These are phyloP conservation scores for Typhlichthys subterraneus DNA, from an alignment of 2,797 vertebrate species.

Conservation along the genomic window DNA sequence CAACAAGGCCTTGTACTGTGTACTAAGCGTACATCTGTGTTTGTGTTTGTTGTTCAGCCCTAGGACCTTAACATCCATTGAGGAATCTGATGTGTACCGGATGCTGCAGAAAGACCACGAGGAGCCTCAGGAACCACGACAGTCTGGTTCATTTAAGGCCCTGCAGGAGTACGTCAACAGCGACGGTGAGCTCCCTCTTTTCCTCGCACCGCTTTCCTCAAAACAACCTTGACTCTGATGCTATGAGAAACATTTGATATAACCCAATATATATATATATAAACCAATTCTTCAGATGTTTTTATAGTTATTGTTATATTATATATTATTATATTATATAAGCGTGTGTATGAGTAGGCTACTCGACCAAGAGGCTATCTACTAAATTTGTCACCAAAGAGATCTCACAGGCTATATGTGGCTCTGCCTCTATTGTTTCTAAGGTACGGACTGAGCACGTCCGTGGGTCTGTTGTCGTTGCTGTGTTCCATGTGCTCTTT, in stretches of 20 bases:
- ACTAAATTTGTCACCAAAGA: neutral
- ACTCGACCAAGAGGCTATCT: no score
- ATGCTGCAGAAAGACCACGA: conserved; percentile 87
- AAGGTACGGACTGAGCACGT: conserved; percentile 12
- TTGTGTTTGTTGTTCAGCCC: conserved; percentile 72
- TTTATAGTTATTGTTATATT: no score
- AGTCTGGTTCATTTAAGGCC: conserved; percentile 94
- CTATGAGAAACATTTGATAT: neutral
- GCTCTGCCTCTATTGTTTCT: neutral
- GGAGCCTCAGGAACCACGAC: conserved; percentile 84
- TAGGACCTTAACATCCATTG: conserved; percentile 71
- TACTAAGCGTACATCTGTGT: conserved; percentile 44
- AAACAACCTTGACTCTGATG: neutral
- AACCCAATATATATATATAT: no score
- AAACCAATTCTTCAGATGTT: no score
- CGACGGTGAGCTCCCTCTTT: conserved; percentile 77
- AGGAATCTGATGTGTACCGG: conserved; percentile 91
- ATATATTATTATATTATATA: no score
- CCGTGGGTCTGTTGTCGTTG: neutral
- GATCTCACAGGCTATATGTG: neutral
- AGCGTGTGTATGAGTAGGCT: no score
- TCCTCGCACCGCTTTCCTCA: neutral
- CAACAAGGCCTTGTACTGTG: conserved; percentile 5
- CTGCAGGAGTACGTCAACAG: conserved; percentile 91
- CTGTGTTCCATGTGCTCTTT: conserved; percentile 27